Base-by-base conservation (phyloP, 2,888 invertebrate genomes). In the Tyria jacobaeae region DNA sequence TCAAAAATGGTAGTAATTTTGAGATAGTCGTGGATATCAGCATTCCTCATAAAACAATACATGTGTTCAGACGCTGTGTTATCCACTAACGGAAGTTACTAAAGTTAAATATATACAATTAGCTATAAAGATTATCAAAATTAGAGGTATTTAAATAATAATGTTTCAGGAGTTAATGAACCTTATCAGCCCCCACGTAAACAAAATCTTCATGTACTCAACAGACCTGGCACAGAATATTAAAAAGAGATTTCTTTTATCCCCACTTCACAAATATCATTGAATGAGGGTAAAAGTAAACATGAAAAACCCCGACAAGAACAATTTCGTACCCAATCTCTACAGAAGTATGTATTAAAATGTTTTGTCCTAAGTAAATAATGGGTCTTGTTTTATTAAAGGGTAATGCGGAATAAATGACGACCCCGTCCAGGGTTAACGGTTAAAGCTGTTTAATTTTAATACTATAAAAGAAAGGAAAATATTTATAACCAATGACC, bases 361-460 rank as follows among this genome's bases (percentile, higher is more conserved):
- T 73, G 75, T 69, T 71, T 69, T 55, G 72, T 72, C 79, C 77
- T 77, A 73, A 76, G 62, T 69, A 77, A 74, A 77, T 71, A 75
- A 57, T 51, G 60, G n/a, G 14, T 25, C 17, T 31, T 53, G 41
- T 53, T 50, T 61, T 52, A 49, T 54, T 48, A 57, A 58, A 58
- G 57, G 53, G 37, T 57, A 47, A 62, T 50, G 49, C 34, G 48
- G 24, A 44, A 54, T 49, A 49, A 41, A 54, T 21, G 53, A 39
- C 14, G 54, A 44, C 10, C 35, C 37, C 5, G 12, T 31, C 21
- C 21, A 35, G 34, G 25, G 61, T 39, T 56, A 17, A 21, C 35
- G 44, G 39, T 35, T 37, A 37, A 53, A 53, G 37, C 53, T 39
- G 24, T 53, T 39, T 53, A 39, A 39, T 37, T n/a, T 15, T 39